phyloP scores from a whole-genome alignment of 2,797 vertebrate species.

The Takifugu ocellatus region DNA sequence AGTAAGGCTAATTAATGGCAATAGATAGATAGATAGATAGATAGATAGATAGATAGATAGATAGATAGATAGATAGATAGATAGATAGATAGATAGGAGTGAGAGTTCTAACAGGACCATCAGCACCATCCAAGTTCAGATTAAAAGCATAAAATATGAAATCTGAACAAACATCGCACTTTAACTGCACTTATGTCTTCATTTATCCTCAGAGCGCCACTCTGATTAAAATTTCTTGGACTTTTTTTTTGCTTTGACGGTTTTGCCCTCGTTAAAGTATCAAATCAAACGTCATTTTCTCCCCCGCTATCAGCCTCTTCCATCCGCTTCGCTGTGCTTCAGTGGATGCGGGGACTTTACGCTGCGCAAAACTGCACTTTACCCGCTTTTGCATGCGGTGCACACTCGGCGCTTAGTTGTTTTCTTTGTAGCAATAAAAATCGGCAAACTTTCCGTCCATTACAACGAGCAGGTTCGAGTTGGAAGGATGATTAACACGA shows the following conservation, averaged over 20 bases:
- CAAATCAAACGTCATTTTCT: neutral
- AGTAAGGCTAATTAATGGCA: too few species aligned
- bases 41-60: neutral
- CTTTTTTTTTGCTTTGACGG: neutral
- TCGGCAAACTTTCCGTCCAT: conserved; percentile 20
- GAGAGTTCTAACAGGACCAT: too few species aligned
- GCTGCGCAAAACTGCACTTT: conserved; percentile 13
- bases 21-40: too few species aligned
- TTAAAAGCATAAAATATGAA: neutral
- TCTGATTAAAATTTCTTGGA: neutral
- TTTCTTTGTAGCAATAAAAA: neutral
- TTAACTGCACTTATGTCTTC: neutral
- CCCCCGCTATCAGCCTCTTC: neutral
- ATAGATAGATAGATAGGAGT: too few species aligned
- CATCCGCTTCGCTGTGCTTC: conserved; percentile 2
- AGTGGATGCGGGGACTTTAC: neutral
- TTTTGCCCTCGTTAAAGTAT: neutral
- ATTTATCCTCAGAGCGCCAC: neutral
- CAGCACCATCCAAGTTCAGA: too few species aligned
- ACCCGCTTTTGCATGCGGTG: neutral
- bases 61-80: too few species aligned
- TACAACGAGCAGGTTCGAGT: conserved; percentile 1
- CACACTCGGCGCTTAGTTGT: neutral
- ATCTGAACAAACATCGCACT: neutral
- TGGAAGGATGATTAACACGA: neutral